Evolutionary conservation across 2,888 invertebrate genomes (phyloP).

Genomic region (Caenorhabditis sp.): DNA sequence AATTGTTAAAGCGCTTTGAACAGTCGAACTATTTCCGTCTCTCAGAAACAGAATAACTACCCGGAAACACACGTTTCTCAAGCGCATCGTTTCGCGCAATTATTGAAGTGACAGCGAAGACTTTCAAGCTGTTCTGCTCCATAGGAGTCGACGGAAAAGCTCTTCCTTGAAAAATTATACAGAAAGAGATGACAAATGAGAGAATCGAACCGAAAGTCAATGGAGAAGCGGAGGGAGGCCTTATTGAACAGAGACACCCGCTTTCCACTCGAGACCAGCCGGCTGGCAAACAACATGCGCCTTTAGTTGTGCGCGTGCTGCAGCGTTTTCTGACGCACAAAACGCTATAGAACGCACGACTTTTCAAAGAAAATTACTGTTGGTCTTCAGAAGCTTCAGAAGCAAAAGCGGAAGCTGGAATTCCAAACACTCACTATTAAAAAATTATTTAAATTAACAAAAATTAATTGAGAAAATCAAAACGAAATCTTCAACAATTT

Average conservation of each 20-base stretch:
- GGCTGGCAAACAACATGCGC: conserved; percentile 14
- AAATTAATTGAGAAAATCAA: no score
- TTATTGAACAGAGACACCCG: conserved; percentile 34
- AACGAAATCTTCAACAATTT: no score
- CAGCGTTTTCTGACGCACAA: conserved; percentile 10
- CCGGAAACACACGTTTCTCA: no score
- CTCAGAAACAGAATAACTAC: no score
- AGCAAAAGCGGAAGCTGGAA: no score
- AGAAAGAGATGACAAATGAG: conserved; percentile 8
- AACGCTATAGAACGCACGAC: background rate
- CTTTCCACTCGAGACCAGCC: conserved; percentile 20
- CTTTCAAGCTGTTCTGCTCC: background rate
- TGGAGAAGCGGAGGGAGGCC: conserved; percentile 25
- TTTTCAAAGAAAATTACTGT: no score
- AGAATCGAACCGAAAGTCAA: conserved; percentile 31
- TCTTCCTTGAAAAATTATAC: background rate
- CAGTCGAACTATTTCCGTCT: no score
- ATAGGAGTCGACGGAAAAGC: background rate
- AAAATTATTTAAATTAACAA: no score
- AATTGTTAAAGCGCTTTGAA: no score
- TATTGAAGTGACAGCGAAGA: background rate
- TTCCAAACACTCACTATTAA: no score
- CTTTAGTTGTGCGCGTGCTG: conserved; percentile 20
- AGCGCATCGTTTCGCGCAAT: no score
- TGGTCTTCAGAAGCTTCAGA: no score